phyloP scores from a whole-genome alignment of 2,888 invertebrate genomes.

The Spodoptera exigua region DNA sequence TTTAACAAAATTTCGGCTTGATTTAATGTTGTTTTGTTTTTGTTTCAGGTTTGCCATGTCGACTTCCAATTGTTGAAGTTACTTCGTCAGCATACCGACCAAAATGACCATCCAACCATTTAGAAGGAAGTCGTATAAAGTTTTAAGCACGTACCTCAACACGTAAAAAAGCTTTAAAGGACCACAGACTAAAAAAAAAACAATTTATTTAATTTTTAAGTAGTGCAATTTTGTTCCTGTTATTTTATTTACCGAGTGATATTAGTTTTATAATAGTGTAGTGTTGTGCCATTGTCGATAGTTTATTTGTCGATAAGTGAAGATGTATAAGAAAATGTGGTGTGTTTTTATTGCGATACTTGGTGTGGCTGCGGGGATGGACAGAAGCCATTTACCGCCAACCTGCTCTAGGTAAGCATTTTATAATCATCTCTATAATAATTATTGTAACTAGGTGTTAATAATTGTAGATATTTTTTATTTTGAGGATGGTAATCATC shows the following conservation, averaged over 20 bases:
- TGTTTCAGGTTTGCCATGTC: constrained; percentile 76
- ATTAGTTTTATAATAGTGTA: constrained; percentile 75
- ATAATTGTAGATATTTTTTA: neutral
- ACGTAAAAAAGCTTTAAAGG: constrained; percentile 70
- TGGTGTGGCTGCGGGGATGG: constrained; percentile 72
- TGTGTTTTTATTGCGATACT: constrained; percentile 69
- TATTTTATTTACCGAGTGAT: constrained; percentile 77
- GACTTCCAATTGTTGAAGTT: constrained; percentile 57
- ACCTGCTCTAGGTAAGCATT: constrained; percentile 88
- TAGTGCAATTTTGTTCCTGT: constrained; percentile 67
- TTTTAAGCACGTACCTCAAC: constrained; percentile 79
- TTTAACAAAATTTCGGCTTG: neutral
- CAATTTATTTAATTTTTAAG: constrained; percentile 48
- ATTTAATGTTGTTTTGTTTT: constrained; percentile 57
- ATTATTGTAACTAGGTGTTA: neutral
- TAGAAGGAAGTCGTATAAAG: constrained; percentile 79
- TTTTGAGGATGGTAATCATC: too few species aligned
- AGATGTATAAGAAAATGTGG: constrained; percentile 71
- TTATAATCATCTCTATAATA: neutral
- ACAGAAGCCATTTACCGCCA: constrained; percentile 83
- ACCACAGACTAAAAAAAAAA: constrained; percentile 58
- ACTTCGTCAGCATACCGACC: constrained; percentile 66
- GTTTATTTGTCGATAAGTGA: constrained; percentile 56
- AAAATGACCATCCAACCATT: constrained; percentile 79
- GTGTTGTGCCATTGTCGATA: constrained; percentile 72